Evolutionary conservation across 2,888 invertebrate genomes (phyloP).

Genomic region (Byasa hedistus): DNA sequence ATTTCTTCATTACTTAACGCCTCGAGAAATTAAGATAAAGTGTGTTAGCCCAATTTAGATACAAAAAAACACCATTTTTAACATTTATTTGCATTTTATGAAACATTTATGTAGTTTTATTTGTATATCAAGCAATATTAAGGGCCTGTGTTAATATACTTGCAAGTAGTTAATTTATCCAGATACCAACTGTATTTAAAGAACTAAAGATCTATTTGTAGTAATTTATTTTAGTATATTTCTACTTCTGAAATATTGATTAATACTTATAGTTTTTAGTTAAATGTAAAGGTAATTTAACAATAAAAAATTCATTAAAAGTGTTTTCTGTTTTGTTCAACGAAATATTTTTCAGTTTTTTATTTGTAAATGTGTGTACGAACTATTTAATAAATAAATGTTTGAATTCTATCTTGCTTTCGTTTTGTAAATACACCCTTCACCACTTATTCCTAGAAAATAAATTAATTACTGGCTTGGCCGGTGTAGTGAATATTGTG

Average conservation of each 20-base stretch:
- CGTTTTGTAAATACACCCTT: neutral
- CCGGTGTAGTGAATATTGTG: no score
- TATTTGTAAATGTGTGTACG: constrained; percentile 5
- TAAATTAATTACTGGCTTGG: no score
- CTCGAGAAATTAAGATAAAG: no score
- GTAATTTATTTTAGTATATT: constrained; percentile 32
- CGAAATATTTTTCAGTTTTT: neutral
- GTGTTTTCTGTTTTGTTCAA: neutral
- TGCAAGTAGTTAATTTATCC: neutral
- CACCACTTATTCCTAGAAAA: no score
- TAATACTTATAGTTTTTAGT: neutral
- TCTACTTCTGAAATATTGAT: neutral
- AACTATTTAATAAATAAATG: neutral
- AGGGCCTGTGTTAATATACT: neutral
- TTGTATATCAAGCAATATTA: constrained; percentile 6
- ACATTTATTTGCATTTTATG: neutral
- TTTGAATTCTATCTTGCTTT: neutral
- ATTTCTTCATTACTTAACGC: no score
- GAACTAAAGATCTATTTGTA: constrained; percentile 23
- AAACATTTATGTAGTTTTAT: neutral
- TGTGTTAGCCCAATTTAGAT: no score
- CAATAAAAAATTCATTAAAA: neutral
- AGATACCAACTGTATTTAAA: constrained; percentile 7
- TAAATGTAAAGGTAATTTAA: neutral
- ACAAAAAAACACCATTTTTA: neutral